A percentile compares a stretch with the other conserved stretches of the same genome.
Evolutionary conservation across 1,140 invertebrate species (phyloP).

Genomic region (Andrena cerasifolii): DNA sequence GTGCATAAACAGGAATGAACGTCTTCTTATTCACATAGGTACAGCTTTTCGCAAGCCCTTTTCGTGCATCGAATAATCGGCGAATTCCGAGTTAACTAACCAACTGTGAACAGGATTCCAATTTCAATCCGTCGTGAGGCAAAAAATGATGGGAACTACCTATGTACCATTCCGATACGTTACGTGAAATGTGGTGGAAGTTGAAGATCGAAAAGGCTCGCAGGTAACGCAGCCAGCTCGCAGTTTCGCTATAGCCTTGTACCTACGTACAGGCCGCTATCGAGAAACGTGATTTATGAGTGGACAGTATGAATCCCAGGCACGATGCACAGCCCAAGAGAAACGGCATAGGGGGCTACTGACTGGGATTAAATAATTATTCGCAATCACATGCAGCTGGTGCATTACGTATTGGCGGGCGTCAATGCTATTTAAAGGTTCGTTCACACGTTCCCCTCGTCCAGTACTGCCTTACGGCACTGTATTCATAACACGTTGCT

Average conservation of each 20-base stretch:
- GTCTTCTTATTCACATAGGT: no score
- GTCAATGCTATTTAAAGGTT: constrained; percentile 58
- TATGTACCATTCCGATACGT: not conserved
- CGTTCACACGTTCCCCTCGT: constrained; percentile 14
- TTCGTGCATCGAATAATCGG: not conserved
- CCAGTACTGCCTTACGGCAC: not conserved
- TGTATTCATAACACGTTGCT: not conserved
- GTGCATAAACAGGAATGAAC: no score
- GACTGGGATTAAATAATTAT: constrained; percentile 75
- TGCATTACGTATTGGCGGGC: constrained; percentile 63
- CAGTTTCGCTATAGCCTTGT: constrained; percentile 42
- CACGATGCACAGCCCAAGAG: constrained; percentile 39
- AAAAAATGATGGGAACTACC: not conserved
- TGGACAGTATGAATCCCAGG: constrained; percentile 68
- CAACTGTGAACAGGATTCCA: not conserved
- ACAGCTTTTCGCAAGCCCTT: not conserved
- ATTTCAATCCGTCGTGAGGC: no score
- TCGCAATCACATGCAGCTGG: constrained; percentile 71
- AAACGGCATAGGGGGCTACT: constrained; percentile 42
- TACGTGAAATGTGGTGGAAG: constrained; percentile 21
- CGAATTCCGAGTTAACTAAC: constrained; percentile 16
- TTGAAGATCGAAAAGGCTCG: constrained; percentile 10
- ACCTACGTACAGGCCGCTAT: constrained; percentile 45
- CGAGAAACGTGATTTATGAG: constrained; percentile 68
- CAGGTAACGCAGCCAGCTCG: constrained; percentile 21